phyloP scores from a whole-genome alignment of 1,140 invertebrate species.

The Caerostris darwini region DNA sequence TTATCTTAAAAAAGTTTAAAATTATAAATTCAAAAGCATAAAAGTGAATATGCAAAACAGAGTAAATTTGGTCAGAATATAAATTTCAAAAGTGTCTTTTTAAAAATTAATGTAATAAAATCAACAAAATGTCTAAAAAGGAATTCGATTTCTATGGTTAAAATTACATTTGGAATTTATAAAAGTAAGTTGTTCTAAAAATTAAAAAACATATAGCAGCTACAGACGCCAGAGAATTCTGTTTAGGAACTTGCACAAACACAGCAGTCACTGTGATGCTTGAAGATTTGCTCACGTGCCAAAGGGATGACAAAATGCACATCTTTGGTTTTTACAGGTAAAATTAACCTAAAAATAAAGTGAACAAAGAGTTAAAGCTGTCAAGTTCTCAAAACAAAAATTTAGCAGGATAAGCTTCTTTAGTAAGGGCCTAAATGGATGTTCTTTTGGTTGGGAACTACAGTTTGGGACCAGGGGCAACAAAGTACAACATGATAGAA shows the following conservation, averaged over 20 bases:
- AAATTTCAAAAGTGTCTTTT: neutral
- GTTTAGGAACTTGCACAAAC: constrained; percentile 71
- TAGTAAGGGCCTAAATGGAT: constrained; percentile 68
- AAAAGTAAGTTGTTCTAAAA: neutral
- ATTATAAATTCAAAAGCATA: neutral
- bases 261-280: constrained; percentile 56
- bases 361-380: constrained; percentile 41
- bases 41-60: neutral
- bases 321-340: constrained; percentile 71
- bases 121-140: neutral
- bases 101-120: neutral
- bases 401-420: constrained; percentile 65
- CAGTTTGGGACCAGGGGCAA: constrained; percentile 65
- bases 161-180: constrained; percentile 9
- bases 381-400: constrained; percentile 46
- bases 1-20: constrained; percentile 8
- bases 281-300: constrained; percentile 55
- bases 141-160: neutral
- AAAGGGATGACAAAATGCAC: constrained; percentile 64
- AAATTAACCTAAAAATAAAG: constrained; percentile 52
- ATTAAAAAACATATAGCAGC: constrained; percentile 21
- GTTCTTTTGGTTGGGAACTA: constrained; percentile 75
- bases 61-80: neutral
- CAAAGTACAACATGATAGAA: constrained; percentile 47
- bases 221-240: constrained; percentile 54